Evolutionary conservation across 1,140 invertebrate genomes (phyloP), one percentile per base, ranked within the genome.

Genomic region (Drosophila busckii): DNA sequence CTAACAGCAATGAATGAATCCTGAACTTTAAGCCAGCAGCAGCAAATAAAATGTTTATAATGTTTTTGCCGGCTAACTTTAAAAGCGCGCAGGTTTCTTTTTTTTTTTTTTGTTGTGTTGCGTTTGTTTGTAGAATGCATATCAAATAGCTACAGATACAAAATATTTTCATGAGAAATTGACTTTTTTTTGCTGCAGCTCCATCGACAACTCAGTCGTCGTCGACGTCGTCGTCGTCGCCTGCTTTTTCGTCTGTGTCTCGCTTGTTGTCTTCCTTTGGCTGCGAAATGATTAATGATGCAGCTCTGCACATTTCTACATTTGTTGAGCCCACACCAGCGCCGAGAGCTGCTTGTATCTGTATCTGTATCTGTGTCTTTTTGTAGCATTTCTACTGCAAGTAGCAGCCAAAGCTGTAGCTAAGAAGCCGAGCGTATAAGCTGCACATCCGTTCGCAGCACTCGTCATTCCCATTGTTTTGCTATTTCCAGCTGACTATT

Each of bases 161-260:
- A 63, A 73, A 76, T 63, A 70, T 86, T 86, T 86, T 67, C 73
- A 86, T 84, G 78, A 84, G 84, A 86, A 86, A 86, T 86, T 84
- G 84, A 86, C 84, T 86, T 86, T 86, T 86, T 84, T n/a, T n/a
- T n/a, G n/a, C 58, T 61, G 49, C 58, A 20, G 59, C 54, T 56
- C 49, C 68, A 53, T 54, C 58, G 44, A 31, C 55, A 55, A 50
- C 64, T 42, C 17, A 38, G 35, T 46, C 40, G 20, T 17, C 23
- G 48, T 68, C 58, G 42, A 25, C 64, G 48, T 65, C 61, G 40
- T 64, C 44, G 45, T 32, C 49, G 58, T 78, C 70, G 44, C 46
- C 73, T 54, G 80, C 63, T 45, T 56, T 49, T 55, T 48, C 46
- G 64, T 58, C 59, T 67, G 28, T 52, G 70, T 70, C 55, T 71